A percentile compares a stretch with the other conserved stretches of the same genome.
Evolutionary conservation across 2,888 invertebrate genomes (phyloP).

Genomic region (Ormyrus pomaceus): DNA sequence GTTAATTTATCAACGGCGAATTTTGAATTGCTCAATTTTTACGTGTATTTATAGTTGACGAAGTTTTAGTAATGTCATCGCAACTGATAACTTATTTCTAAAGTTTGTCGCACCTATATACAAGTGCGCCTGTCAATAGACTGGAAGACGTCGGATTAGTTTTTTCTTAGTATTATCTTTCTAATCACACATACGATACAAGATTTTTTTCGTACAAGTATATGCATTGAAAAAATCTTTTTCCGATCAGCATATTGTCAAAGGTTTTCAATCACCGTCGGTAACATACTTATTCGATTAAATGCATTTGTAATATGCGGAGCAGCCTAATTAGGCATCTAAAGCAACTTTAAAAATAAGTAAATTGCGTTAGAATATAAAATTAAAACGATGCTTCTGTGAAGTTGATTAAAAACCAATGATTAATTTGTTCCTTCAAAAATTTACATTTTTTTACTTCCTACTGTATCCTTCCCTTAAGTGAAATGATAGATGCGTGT

Average conservation of each 20-base stretch:
- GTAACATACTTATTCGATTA: neutral
- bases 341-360: neutral
- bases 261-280: neutral
- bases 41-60: constrained; percentile 4
- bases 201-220: neutral
- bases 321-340: too few relatives aligned
- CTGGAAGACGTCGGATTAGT: constrained; percentile 67
- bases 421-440: neutral
- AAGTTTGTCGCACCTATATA: constrained; percentile 53
- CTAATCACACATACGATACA: neutral
- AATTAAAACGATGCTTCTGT: neutral
- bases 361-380: neutral
- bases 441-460: neutral
- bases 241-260: neutral
- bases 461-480: neutral
- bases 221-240: neutral
- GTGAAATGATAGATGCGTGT: constrained; percentile 8
- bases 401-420: neutral
- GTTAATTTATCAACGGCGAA: too few relatives aligned
- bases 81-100: constrained; percentile 13
- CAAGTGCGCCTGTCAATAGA: constrained; percentile 56
- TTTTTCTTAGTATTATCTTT: neutral
- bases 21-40: neutral
- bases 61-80: neutral
- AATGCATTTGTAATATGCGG: neutral